Percentiles rank a stretch among this genome's conserved stretches.
These are phyloP conservation scores for Agapornis canus DNA, from an alignment of 2,797 vertebrate species.

Conservation along the genomic window DNA sequence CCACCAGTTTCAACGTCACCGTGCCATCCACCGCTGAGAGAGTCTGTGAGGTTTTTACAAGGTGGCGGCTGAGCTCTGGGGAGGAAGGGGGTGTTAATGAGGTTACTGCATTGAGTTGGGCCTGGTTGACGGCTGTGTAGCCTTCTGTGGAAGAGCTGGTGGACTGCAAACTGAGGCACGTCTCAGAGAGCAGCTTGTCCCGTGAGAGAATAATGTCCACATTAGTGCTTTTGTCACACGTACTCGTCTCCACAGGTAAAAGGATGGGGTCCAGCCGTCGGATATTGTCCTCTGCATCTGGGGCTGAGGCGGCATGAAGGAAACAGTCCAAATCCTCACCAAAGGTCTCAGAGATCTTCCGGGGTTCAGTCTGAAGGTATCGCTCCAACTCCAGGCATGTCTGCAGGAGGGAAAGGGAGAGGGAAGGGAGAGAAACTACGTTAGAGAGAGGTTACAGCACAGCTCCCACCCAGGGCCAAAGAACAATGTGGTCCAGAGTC, in stretches of 20 bases:
- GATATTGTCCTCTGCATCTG: slow-evolving; percentile 84
- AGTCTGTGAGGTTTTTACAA: slow-evolving; percentile 91
- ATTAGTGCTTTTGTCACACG: slow-evolving; percentile 81
- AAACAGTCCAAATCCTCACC: slow-evolving; percentile 93
- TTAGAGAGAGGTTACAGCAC: slow-evolving; percentile 32
- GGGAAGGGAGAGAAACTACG: slow-evolving; percentile 27
- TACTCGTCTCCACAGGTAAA: slow-evolving; percentile 77
- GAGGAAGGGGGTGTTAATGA: slow-evolving; percentile 97
- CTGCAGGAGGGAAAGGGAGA: slow-evolving; percentile 71
- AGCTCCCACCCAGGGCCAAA: background rate
- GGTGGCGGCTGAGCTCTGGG: slow-evolving; percentile 94
- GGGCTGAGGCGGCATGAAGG: slow-evolving; percentile 87
- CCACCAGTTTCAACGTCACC: slow-evolving; percentile 92
- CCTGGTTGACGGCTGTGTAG: slow-evolving; percentile 87
- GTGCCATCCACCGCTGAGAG: slow-evolving; percentile 91
- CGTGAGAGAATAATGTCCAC: slow-evolving; percentile 84
- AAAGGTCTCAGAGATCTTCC: slow-evolving; percentile 91
- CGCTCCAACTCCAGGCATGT: slow-evolving; percentile 97
- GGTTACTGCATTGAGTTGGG: slow-evolving; percentile 96
- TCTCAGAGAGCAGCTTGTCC: slow-evolving; percentile 87
- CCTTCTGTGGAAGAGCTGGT: slow-evolving; percentile 83
- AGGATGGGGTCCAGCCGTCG: slow-evolving; percentile 85
- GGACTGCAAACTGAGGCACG: slow-evolving; percentile 81
- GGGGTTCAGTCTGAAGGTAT: slow-evolving; percentile 96
- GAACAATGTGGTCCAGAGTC: background rate